phyloP scores from a whole-genome alignment of 1,140 invertebrate genomes.

The Formica exsecta region DNA sequence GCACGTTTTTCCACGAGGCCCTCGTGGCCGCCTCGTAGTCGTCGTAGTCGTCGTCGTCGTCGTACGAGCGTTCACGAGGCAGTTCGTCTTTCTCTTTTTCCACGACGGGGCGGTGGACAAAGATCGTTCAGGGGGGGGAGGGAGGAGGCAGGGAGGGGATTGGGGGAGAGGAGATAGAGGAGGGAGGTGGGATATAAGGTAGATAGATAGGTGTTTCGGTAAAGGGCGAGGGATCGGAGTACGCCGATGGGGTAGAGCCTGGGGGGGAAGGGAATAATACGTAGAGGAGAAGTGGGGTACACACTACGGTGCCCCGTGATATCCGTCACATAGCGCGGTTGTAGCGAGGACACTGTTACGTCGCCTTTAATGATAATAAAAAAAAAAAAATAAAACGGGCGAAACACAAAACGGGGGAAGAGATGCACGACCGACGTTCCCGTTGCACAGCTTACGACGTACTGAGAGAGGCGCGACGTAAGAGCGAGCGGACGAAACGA shows the following conservation, averaged over 20 bases:
- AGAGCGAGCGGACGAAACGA: constrained; percentile 66
- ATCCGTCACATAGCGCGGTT: constrained; percentile 76
- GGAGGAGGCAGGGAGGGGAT: constrained; percentile 10
- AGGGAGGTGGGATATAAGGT: constrained; percentile 47
- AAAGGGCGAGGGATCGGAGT: constrained; percentile 40
- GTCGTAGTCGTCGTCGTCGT: constrained; percentile 53
- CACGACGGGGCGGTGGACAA: constrained; percentile 41
- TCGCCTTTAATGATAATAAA: constrained; percentile 53
- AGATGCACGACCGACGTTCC: constrained; percentile 36
- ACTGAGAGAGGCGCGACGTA: constrained; percentile 50
- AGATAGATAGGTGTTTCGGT: constrained; percentile 46
- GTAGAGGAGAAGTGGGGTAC: constrained; percentile 66
- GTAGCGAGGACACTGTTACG: constrained; percentile 60
- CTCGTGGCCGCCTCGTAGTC: constrained; percentile 73
- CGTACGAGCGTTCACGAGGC: constrained; percentile 68
- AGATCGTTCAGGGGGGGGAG: constrained; percentile 14
- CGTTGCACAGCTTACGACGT: constrained; percentile 56
- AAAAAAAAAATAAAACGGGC: neutral
- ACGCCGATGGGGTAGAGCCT: constrained; percentile 1
- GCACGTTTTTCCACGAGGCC: constrained; percentile 73
- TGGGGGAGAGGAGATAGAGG: constrained; percentile 25
- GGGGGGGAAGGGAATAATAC: constrained; percentile 48
- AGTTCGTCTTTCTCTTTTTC: constrained; percentile 64
- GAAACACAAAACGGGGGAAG: neutral
- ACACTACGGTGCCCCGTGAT: constrained; percentile 70